Evolutionary conservation across 2,113 vertebrate genomes (phyloP).

Genomic region (Odobenus rosmarus): DNA sequence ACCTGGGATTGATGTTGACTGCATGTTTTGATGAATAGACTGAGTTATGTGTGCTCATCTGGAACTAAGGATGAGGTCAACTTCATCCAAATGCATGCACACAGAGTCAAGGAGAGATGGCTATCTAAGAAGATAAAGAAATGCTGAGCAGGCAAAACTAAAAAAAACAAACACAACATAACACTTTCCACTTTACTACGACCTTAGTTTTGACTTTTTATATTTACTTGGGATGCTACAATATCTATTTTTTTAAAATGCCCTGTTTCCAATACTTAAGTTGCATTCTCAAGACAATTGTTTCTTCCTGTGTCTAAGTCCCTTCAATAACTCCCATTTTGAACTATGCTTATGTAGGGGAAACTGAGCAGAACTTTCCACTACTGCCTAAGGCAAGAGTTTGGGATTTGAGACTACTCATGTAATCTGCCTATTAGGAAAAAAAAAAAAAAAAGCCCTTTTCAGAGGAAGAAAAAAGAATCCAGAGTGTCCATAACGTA

Average conservation of each 20-base stretch:
- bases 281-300: fast-evolving
- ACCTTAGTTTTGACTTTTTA: not conserved
- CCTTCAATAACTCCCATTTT: not conserved
- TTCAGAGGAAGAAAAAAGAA: not conserved
- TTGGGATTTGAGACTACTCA: not conserved
- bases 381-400: not conserved
- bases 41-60: not conserved
- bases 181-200: not conserved
- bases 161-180: not conserved
- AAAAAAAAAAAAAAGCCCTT: not conserved
- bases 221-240: not conserved
- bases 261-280: not conserved
- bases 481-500: not conserved
- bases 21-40: not conserved
- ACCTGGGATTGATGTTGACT: not conserved
- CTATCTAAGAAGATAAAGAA: not conserved
- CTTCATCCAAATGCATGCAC: not conserved
- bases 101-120: not conserved
- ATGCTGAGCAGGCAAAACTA: not conserved
- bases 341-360: not conserved
- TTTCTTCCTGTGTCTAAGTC: not conserved
- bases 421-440: not conserved
- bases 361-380: not conserved
- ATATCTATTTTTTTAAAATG: not conserved
- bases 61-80: not conserved